Evolutionary conservation across 2,888 invertebrate genomes (phyloP).

Genomic region (Apodemia mormo): DNA sequence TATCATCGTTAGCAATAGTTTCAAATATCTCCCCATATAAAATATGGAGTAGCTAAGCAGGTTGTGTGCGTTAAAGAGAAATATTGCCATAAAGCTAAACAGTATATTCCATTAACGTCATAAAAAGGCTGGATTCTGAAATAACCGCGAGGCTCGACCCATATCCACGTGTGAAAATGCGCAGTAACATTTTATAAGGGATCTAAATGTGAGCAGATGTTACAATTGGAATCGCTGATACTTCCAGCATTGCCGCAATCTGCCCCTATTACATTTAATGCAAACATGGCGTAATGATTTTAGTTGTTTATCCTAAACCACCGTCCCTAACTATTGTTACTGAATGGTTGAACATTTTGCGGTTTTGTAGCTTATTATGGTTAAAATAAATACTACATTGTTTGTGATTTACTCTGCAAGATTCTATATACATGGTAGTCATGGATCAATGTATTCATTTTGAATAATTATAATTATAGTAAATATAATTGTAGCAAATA

Average conservation of each 20-base stretch:
- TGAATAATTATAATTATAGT: too few relatives aligned
- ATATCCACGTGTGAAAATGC: conserved; percentile 77
- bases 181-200: conserved; percentile 80
- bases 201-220: conserved; percentile 79
- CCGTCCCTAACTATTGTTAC: neutral
- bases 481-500: too few relatives aligned
- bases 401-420: neutral
- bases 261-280: conserved; percentile 74
- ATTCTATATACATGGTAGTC: neutral
- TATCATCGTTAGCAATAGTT: conserved; percentile 14
- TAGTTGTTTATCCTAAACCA: conserved; percentile 46
- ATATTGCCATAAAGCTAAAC: conserved; percentile 62
- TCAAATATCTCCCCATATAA: conserved; percentile 20
- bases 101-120: conserved; percentile 76
- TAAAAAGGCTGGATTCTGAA: conserved; percentile 74
- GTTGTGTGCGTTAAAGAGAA: conserved; percentile 52
- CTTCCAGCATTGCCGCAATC: conserved; percentile 71
- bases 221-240: conserved; percentile 70
- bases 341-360: neutral
- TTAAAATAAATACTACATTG: neutral
- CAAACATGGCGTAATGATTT: conserved; percentile 71
- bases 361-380: neutral
- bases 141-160: conserved; percentile 65
- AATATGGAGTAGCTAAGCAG: conserved; percentile 32
- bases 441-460: too few relatives aligned